Percentiles rank a stretch among this genome's conserved stretches.
These are phyloP conservation scores for Boleophthalmus pectinirostris DNA, from an alignment of 2,113 vertebrate genomes.

Conservation along the genomic window DNA sequence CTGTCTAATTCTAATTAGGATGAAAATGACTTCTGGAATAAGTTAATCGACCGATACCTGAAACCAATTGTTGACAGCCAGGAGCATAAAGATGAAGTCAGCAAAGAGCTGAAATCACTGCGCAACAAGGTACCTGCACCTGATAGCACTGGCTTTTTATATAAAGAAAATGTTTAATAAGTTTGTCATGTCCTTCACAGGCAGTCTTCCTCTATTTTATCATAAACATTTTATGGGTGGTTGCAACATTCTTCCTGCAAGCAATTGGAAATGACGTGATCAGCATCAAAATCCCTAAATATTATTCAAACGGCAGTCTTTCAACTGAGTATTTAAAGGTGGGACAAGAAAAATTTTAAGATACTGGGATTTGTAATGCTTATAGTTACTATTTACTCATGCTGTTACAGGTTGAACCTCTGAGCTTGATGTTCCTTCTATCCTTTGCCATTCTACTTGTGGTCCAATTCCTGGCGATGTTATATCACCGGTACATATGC, in stretches of 20 bases:
- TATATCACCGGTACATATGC: slow-evolving; percentile 79
- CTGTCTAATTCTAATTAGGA: slow-evolving; percentile 44
- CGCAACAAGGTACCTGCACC: slow-evolving; percentile 71
- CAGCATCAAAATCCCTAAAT: slow-evolving; percentile 78
- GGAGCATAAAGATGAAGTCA: slow-evolving; percentile 62
- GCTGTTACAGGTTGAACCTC: slow-evolving; percentile 73
- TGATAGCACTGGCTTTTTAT: neutral
- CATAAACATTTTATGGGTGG: slow-evolving; percentile 81
- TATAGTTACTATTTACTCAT: slow-evolving; percentile 4
- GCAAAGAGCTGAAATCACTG: slow-evolving; percentile 76
- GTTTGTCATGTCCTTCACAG: slow-evolving; percentile 47
- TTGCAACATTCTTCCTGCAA: slow-evolving; percentile 82
- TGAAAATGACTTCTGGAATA: slow-evolving; percentile 79
- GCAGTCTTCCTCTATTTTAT: slow-evolving; percentile 82
- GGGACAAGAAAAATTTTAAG: neutral
- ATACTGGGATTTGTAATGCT: neutral
- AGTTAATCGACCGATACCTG: slow-evolving; percentile 77
- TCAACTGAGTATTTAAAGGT: slow-evolving; percentile 63
- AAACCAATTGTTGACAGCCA: slow-evolving; percentile 60
- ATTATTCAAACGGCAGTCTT: slow-evolving; percentile 43
- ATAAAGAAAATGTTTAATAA: neutral
- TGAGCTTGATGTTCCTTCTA: slow-evolving; percentile 81
- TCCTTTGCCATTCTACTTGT: slow-evolving; percentile 76
- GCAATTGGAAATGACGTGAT: slow-evolving; percentile 74
- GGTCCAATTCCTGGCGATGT: slow-evolving; percentile 80